Evolutionary conservation across 2,113 vertebrate species (phyloP), one percentile per base, ranked within the genome.

Genomic region (Dipodomys stephensi): DNA sequence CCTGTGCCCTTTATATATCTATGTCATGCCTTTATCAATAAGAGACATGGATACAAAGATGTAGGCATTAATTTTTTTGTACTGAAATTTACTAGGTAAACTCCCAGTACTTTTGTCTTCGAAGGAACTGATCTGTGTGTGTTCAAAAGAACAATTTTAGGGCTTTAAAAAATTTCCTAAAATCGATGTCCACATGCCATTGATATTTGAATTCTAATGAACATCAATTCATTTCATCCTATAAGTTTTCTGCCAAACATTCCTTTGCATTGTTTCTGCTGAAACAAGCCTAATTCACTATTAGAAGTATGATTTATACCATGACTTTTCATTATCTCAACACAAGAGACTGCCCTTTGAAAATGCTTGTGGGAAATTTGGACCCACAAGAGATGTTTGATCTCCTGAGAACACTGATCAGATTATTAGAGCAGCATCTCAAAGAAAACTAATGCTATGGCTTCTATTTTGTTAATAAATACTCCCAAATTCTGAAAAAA

Each of bases 261-360:
- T 88, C 46, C 16, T 86, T 84, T 92, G 68, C 9, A 25, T 49
- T 89, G 16, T 20, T 89, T 96, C 44, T 73, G 2, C 28, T 94
- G 64, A 91, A 85, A 85, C 46, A 87, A 95, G 93, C 28, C 49
- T 49, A 73, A 62, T 77, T 25, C 76, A 90, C 32, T 83, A 57
- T 62, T 78, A 39, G 2, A 0, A 57, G 57, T 89, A 27, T 23
- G 44, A 79, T 79, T 71, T 7, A 67, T 79, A 35, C 13, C 23
- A 39, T 82, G 49, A 87, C 35, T 95, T 82, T 82, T 93, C n/a
- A 67, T 92, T 57, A 85, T 18, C 28, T 57, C 25, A 69, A 74
- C 49, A 64, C 16, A 82, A 27, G 23, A 39, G 9, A 27, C 13
- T 28, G 28, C 7, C 28, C 39, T 76, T 82, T 88, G 30, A 67